Conservation (phyloP, 2,113 vertebrate species). For the Actenoides hombroni region DNA sequence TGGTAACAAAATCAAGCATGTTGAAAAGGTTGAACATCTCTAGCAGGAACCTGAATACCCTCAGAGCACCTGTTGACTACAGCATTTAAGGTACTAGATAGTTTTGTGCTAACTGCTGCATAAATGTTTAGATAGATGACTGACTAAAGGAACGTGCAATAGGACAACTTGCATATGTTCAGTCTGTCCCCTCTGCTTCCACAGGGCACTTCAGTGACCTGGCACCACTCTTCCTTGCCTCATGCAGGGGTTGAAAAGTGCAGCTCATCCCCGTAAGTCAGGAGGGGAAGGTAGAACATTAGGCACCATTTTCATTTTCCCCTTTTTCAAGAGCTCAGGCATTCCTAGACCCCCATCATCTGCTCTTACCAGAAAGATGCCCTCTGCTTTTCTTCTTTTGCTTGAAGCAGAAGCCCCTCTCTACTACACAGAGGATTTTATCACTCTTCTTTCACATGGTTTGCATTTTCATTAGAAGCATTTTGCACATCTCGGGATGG, state of each 20-base stretch:
- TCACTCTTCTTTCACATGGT: not conserved
- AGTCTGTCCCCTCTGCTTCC: not conserved
- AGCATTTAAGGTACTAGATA: not conserved
- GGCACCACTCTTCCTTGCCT: not conserved
- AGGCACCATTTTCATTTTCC: not conserved
- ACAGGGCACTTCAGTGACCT: not conserved
- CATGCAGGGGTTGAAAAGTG: not conserved
- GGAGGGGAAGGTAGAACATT: not conserved
- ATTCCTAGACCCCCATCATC: not conserved
- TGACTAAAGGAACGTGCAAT: not conserved
- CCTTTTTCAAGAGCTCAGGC: not conserved
- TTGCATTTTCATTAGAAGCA: constrained; percentile 36
- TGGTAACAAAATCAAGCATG: not conserved
- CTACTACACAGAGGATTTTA: not conserved
- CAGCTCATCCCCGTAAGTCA: not conserved
- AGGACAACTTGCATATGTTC: not conserved
- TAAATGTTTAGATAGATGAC: not conserved
- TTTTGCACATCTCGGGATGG: constrained; percentile 36
- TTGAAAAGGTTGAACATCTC: not conserved
- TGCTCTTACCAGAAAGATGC: not conserved
- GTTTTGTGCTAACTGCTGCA: not conserved
- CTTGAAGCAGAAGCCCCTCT: not conserved
- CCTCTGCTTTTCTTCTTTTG: not conserved
- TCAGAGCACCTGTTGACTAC: not conserved
- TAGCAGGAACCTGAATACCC: not conserved